These are phyloP conservation scores for Drosophila limbata DNA, from an alignment of 2,888 invertebrate species.

Conservation along the genomic window DNA sequence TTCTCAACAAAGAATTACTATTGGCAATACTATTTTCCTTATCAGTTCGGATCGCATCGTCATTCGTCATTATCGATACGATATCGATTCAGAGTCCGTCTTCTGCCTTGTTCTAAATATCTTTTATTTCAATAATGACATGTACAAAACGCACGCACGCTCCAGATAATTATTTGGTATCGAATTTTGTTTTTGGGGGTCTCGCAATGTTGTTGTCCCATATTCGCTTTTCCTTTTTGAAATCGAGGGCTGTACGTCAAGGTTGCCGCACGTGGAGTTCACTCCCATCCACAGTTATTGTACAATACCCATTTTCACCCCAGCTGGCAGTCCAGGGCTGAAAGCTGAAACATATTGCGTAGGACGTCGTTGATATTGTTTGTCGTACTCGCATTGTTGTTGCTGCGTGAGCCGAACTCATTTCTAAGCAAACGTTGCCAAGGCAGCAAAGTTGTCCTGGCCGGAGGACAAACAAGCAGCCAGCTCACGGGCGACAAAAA, in stretches of 20 bases:
- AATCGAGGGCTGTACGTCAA: constrained; percentile 48
- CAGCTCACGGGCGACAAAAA: constrained; percentile 33
- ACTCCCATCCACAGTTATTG: constrained; percentile 3
- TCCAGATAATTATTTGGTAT: constrained; percentile 56
- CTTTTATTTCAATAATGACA: constrained; percentile 72
- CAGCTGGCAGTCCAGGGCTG: constrained; percentile 51
- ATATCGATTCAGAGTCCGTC: constrained; percentile 45
- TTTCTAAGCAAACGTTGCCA: constrained; percentile 63
- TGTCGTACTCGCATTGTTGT: constrained; percentile 18
- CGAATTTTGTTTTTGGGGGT: constrained; percentile 32
- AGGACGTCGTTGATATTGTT: constrained; percentile 63
- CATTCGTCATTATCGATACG: constrained; percentile 43
- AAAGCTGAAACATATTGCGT: constrained; percentile 78
- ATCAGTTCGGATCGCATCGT: constrained; percentile 40
- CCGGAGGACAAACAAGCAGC: constrained; percentile 62
- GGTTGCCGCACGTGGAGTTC: constrained; percentile 58
- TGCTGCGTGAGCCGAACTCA: constrained; percentile 60
- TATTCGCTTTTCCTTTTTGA: constrained; percentile 25
- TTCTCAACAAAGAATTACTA: neutral
- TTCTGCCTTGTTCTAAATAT: constrained; percentile 19
- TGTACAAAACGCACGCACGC: constrained; percentile 69
- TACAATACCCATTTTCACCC: constrained; percentile 7
- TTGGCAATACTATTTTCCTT: constrained; percentile 15
- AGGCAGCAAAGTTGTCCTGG: constrained; percentile 61
- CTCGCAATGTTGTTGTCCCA: constrained; percentile 11